Evolutionary conservation across 2,113 vertebrate species (phyloP).

Genomic region (Centrocercus urophasianus): DNA sequence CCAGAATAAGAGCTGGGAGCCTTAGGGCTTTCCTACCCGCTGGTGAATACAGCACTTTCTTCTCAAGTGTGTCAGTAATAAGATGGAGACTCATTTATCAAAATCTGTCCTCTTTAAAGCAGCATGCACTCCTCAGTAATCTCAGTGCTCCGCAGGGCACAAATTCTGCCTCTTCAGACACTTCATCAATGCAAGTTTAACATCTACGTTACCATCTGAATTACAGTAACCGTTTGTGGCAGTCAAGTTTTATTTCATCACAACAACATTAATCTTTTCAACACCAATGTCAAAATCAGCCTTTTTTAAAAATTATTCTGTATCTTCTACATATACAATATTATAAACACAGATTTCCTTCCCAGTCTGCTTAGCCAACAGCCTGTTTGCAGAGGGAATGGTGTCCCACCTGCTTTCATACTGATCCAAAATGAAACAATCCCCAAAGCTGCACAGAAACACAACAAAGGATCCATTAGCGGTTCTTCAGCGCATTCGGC

Average conservation of each 20-base stretch:
- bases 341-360: not conserved
- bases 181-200: not conserved
- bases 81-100: conserved; percentile 48
- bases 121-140: not conserved
- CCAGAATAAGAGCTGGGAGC: conserved; percentile 6
- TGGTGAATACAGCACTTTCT: conserved; percentile 28
- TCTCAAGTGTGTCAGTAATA: not conserved
- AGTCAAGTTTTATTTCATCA: not conserved
- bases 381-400: not conserved
- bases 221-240: not conserved
- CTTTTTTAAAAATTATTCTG: not conserved
- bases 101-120: conserved; percentile 15
- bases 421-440: not conserved
- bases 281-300: not conserved
- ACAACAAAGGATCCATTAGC: not conserved
- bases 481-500: not conserved
- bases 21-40: conserved; percentile 32
- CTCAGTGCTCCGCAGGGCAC: not conserved
- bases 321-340: rapidly evolving
- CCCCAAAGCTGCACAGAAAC: not conserved
- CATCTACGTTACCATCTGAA: not conserved
- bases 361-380: not conserved
- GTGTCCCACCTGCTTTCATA: not conserved
- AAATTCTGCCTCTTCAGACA: not conserved
- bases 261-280: not conserved